phyloP scores from a whole-genome alignment of 2,888 invertebrate genomes.

The Caenorhabditis sp. region DNA sequence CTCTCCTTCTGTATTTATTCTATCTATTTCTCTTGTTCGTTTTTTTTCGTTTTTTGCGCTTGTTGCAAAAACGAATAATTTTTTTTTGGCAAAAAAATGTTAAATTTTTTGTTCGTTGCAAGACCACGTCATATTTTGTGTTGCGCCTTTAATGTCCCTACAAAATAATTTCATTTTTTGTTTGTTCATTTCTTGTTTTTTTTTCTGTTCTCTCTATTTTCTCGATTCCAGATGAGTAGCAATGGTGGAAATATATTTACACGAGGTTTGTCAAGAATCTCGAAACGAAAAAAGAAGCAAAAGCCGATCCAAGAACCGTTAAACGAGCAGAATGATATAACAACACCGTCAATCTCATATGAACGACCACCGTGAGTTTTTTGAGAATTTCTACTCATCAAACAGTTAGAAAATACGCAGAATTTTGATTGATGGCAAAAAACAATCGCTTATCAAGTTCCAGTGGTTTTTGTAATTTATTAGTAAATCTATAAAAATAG shows the following conservation, averaged over 20 bases:
- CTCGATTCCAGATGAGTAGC: conserved; percentile 25
- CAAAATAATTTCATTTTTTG: not conserved
- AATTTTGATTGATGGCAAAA: no score
- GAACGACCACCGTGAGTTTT: conserved; percentile 5
- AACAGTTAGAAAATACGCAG: no score
- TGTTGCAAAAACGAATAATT: not conserved
- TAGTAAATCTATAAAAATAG: no score
- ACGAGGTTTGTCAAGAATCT: conserved; percentile 29
- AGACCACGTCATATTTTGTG: no score
- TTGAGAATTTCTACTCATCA: no score
- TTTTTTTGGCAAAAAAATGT: not conserved
- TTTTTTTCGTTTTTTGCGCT: not conserved
- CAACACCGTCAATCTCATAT: not conserved
- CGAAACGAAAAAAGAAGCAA: conserved; percentile 28
- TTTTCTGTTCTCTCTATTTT: not conserved
- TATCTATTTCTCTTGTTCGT: not conserved
- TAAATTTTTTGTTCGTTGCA: no score
- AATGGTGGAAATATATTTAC: conserved; percentile 31
- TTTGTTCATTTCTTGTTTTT: not conserved
- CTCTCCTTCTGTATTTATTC: not conserved
- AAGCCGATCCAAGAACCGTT: conserved; percentile 20
- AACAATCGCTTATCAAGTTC: no score
- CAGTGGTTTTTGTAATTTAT: no score
- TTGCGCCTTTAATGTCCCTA: not conserved
- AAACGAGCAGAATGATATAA: not conserved